Conservation (phyloP, 2,888 invertebrate species). For the Tribolium freemani region DNA sequence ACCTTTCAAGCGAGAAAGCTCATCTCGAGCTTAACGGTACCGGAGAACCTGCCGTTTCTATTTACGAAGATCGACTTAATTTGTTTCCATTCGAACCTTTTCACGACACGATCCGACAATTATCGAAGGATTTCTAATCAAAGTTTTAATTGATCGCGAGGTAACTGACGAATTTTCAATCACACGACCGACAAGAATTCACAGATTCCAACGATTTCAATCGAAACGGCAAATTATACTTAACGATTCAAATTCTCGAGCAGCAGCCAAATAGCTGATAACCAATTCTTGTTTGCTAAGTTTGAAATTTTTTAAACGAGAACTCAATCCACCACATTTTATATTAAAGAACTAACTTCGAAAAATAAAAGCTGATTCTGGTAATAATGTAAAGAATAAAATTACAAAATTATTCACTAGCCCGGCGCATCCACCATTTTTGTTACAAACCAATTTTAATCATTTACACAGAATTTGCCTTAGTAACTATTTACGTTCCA, state of each 20-base stretch:
- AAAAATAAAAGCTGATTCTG: too few species aligned
- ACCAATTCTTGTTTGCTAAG: not conserved
- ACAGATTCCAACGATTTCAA: not conserved
- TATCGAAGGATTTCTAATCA: slow-evolving; percentile 25
- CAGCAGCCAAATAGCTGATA: not conserved
- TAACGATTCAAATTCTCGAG: not conserved
- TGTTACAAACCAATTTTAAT: too few species aligned
- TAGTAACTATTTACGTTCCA: too few species aligned
- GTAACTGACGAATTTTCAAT: slow-evolving; percentile 18
- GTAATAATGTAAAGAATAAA: too few species aligned
- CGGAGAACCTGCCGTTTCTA: slow-evolving; percentile 11
- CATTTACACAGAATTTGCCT: too few species aligned
- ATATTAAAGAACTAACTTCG: not conserved
- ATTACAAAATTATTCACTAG: not conserved
- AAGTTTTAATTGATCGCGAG: slow-evolving; percentile 32
- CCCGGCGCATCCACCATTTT: not conserved
- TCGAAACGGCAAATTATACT: not conserved
- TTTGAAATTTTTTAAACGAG: too few species aligned
- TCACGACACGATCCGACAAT: slow-evolving; percentile 18
- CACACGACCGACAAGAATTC: not conserved
- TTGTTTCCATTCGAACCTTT: slow-evolving; percentile 21
- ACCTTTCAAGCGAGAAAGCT: slow-evolving; percentile 23
- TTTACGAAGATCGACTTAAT: slow-evolving; percentile 34
- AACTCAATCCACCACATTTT: too few species aligned
- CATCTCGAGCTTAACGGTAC: slow-evolving; percentile 21